A percentile compares a stretch with the other conserved stretches of the same genome.
These are phyloP conservation scores for Progne subis DNA, from an alignment of 2,113 vertebrate species.

Conservation along the genomic window DNA sequence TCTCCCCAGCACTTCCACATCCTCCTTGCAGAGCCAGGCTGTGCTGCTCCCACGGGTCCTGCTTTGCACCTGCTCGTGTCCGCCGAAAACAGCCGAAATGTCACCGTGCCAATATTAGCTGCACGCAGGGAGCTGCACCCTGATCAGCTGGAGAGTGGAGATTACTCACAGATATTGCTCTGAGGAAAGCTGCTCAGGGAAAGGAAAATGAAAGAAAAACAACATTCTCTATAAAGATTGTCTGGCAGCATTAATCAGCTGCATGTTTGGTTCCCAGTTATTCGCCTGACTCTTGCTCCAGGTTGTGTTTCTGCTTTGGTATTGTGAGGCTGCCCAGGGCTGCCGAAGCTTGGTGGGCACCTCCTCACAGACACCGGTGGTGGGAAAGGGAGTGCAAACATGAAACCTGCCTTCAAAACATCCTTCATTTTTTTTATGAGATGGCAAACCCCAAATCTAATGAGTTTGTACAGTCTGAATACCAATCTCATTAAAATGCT, in stretches of 20 bases:
- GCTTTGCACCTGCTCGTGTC: slow-evolving; percentile 23
- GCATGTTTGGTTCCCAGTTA: background rate
- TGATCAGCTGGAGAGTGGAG: background rate
- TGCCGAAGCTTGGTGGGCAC: fast-evolving
- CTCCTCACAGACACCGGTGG: background rate
- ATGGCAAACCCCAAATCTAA: background rate
- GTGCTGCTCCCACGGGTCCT: fast-evolving
- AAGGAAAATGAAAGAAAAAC: slow-evolving; percentile 22
- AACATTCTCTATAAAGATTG: background rate
- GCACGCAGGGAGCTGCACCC: background rate
- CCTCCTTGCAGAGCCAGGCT: background rate
- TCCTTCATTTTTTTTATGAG: background rate
- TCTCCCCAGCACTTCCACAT: background rate
- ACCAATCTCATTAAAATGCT: background rate
- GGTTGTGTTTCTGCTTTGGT: background rate
- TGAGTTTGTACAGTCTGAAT: background rate
- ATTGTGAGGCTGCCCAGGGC: background rate
- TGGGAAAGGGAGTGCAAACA: background rate
- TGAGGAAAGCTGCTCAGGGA: background rate
- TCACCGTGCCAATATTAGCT: slow-evolving; percentile 23
- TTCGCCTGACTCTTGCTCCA: background rate
- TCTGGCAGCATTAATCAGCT: background rate
- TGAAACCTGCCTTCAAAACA: background rate
- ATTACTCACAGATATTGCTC: background rate
- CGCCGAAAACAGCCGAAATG: background rate